Evolutionary conservation across 2,113 vertebrate genomes (phyloP).

Genomic region (Osmerus mordax): DNA sequence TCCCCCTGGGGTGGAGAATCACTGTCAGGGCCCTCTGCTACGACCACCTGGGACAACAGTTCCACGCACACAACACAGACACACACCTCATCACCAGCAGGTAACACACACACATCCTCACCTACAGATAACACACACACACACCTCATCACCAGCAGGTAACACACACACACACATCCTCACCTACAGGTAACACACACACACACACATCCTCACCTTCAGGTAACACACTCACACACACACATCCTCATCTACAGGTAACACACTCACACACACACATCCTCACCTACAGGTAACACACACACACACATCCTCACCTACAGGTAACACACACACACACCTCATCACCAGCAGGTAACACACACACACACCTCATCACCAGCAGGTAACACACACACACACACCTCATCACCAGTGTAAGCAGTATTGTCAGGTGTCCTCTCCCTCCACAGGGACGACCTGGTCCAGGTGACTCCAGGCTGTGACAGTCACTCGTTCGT

Average conservation of each 20-base stretch:
- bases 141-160: background rate
- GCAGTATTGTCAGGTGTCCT: background rate
- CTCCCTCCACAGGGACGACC: constrained; percentile 64
- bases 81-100: background rate
- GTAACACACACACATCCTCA: background rate
- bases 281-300: too few species aligned
- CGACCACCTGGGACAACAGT: constrained; percentile 62
- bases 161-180: background rate
- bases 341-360: too few species aligned
- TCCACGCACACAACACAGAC: constrained; percentile 57
- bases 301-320: too few species aligned
- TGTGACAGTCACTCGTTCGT: constrained; percentile 58
- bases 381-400: too few species aligned
- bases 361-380: too few species aligned
- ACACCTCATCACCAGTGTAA: background rate
- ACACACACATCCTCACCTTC: too few species aligned
- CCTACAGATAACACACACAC: too few species aligned
- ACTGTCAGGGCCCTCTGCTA: constrained; percentile 62
- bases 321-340: too few species aligned
- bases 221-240: too few species aligned
- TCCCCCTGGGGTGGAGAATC: constrained; percentile 65
- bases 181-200: too few species aligned
- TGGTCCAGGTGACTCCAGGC: constrained; percentile 61
- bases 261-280: too few species aligned
- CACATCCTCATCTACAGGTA: too few species aligned